Evolutionary conservation across 2,797 vertebrate species (phyloP), one percentile per base, ranked within the genome.

Genomic region (Acanthopagrus latus): DNA sequence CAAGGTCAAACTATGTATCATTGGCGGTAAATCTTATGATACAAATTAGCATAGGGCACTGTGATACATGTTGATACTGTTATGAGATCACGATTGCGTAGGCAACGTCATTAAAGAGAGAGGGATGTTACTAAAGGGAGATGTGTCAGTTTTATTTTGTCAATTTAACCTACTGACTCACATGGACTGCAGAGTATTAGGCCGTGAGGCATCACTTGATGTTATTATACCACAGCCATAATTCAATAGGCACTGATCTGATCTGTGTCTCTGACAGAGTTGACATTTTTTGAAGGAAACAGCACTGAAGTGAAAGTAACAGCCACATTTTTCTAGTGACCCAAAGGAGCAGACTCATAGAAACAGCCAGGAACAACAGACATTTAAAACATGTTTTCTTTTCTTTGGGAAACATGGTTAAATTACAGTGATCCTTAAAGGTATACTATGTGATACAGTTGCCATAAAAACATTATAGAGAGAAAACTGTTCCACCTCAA

Each of bases 111-210:
- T 83, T 81, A 80, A 48, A 68, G 48, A 21, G 5, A 51, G 12
- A 25, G 17, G 13, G 67, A 74, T 76, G 71, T 76, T 74, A 48
- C 72, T 71, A 47, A 74, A 85, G 62, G 71, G 47, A 67, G 66
- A 77, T 2, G 17, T 87, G 88, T 83, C 83, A 80, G 73, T 85
- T 86, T 52, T 73, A 41, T 66, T 84, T 88, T 66, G 75, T 88
- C 81, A 89, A 81, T 82, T 86, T 75, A 65, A 70, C 52, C 58
- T 64, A 38, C 73, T 87, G 86, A 91, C 74, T 86, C 83, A 86
- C 76, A 83, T 70, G 43, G 66, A 76, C 74, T 78, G 44, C 65
- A 60, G 73, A 23, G 64, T 68, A 70, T 70, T 52, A 63, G 62
- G 70, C 64, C 56, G 66, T 68, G 82, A 86, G 80, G 66, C 86